phyloP scores from a whole-genome alignment of 2,888 invertebrate species.

The Strigamia crassipes region DNA sequence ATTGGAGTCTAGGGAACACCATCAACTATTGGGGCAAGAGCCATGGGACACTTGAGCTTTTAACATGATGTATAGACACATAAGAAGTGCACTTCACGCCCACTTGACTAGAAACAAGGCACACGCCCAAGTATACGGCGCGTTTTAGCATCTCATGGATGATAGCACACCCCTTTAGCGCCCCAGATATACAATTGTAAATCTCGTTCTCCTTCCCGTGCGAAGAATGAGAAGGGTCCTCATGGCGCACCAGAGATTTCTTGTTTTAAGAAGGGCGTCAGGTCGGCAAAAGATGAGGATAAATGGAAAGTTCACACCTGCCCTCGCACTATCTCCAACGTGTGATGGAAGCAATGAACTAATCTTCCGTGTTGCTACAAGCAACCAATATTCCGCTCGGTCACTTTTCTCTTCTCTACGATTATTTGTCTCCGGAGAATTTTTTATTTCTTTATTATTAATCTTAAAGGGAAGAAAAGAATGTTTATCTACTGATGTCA shows the following conservation, averaged over 20 bases:
- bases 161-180: conserved; percentile 18
- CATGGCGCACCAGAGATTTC: neutral
- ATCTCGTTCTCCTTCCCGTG: neutral
- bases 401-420: neutral
- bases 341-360: conserved; percentile 17
- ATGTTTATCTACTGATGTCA: neutral
- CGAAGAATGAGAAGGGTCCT: neutral
- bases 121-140: conserved; percentile 10
- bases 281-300: conserved; percentile 8
- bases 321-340: neutral
- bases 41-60: conserved; percentile 30
- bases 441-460: neutral
- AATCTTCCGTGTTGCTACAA: neutral
- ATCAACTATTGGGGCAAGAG: conserved; percentile 30
- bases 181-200: conserved; percentile 1
- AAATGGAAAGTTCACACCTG: conserved; percentile 19
- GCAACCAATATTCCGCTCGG: neutral
- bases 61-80: conserved; percentile 30
- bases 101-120: conserved; percentile 25
- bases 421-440: neutral
- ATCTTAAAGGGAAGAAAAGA: neutral
- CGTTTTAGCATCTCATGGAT: conserved; percentile 27
- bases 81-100: conserved; percentile 22
- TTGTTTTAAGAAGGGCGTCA: neutral
- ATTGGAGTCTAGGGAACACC: conserved; percentile 20